Evolutionary conservation across 2,113 vertebrate species (phyloP).

Genomic region (Marmota flaviventris): DNA sequence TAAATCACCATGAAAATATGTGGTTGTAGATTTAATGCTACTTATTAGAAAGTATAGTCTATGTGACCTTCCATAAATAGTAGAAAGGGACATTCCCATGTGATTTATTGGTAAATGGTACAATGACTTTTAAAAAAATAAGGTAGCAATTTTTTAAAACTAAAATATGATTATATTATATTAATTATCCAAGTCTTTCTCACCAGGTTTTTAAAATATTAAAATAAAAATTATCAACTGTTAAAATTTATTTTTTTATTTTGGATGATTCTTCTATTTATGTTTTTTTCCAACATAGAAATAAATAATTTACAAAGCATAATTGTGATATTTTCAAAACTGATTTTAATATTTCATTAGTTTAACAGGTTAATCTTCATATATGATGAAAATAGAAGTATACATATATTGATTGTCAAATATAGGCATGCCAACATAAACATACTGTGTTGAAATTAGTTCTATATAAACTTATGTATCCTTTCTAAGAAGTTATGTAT

Average conservation of each 20-base stretch:
- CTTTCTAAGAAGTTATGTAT: not conserved
- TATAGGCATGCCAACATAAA: not conserved
- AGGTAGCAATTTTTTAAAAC: not conserved
- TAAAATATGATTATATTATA: not conserved
- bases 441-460: not conserved
- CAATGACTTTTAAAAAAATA: not conserved
- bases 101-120: not conserved
- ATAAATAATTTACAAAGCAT: not conserved
- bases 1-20: not conserved
- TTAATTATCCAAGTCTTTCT: not conserved
- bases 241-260: not conserved
- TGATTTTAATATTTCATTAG: not conserved
- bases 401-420: not conserved
- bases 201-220: not conserved
- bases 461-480: not conserved
- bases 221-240: not conserved
- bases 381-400: not conserved
- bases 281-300: not conserved
- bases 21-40: not conserved
- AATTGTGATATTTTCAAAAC: not conserved
- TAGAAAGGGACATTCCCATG: not conserved
- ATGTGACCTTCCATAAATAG: not conserved
- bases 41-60: not conserved
- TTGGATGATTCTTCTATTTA: not conserved
- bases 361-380: not conserved